A percentile compares a stretch with the other conserved stretches of the same genome.
Evolutionary conservation across 1,140 invertebrate genomes (phyloP).

Genomic region (Scylla paramamosain): DNA sequence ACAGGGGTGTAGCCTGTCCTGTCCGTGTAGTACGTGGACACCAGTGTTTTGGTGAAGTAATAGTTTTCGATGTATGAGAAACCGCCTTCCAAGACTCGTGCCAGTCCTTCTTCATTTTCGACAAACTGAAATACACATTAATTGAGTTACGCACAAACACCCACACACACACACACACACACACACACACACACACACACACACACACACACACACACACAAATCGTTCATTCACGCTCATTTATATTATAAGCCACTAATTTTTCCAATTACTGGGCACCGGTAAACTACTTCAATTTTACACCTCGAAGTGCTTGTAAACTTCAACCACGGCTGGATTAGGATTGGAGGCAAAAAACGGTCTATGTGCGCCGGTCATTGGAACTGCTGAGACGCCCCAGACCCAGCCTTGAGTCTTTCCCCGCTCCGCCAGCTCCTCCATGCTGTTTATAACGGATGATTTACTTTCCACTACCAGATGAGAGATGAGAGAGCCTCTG

Average conservation of each 20-base stretch:
- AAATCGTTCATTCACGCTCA: too few relatives aligned
- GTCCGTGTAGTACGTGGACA: background rate
- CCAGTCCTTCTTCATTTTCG: background rate
- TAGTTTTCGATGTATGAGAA: constrained; percentile 16
- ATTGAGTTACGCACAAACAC: too few relatives aligned
- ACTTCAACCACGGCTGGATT: background rate
- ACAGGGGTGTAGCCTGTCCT: background rate
- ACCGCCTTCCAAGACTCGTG: background rate
- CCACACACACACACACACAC: too few relatives aligned
- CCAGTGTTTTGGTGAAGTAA: background rate
- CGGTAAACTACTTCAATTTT: too few relatives aligned
- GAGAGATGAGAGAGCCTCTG: background rate
- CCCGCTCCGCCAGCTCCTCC: background rate
- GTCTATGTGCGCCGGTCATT: background rate
- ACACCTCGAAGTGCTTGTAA: background rate
- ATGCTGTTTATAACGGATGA: background rate
- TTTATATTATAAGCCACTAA: too few relatives aligned
- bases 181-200: too few relatives aligned
- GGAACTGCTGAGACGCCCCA: background rate
- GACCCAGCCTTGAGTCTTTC: background rate
- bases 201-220: too few relatives aligned
- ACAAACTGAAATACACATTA: background rate
- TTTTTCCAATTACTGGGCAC: too few relatives aligned
- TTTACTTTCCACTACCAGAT: background rate
- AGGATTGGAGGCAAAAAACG: background rate